phyloP scores from a whole-genome alignment of 2,113 vertebrate species.

The Equus quagga region DNA sequence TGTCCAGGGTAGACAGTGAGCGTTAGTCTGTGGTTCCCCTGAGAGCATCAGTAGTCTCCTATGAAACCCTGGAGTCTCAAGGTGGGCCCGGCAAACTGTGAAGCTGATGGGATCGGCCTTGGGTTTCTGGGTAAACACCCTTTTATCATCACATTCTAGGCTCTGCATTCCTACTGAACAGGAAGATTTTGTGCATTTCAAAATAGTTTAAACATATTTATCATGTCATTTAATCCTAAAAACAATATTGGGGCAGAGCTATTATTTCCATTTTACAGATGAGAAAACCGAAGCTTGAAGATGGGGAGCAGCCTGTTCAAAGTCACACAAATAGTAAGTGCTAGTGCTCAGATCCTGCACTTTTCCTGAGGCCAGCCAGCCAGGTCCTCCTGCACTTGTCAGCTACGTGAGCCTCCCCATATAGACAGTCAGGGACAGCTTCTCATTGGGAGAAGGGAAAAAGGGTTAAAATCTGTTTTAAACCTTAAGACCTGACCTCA shows the following conservation, averaged over 20 bases:
- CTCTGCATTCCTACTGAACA: background rate
- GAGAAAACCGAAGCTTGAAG: background rate
- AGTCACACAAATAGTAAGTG: background rate
- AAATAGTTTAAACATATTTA: constrained; percentile 3
- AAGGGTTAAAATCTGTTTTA: background rate
- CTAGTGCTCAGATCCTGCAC: no score
- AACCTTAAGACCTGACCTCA: background rate
- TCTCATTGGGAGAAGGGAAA: background rate
- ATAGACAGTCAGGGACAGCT: background rate
- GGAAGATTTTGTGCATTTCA: background rate
- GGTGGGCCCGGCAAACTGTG: no score
- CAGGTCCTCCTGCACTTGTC: no score
- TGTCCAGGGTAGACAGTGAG: background rate
- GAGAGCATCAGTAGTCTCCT: background rate
- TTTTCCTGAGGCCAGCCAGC: background rate
- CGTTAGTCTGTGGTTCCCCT: background rate
- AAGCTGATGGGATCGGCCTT: background rate
- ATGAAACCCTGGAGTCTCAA: background rate
- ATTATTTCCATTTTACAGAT: background rate
- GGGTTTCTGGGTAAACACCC: background rate
- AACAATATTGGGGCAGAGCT: background rate
- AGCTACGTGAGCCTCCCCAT: background rate
- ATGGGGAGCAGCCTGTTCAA: background rate
- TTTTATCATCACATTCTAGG: background rate
- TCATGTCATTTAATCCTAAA: background rate